Evolutionary conservation across 2,888 invertebrate species (phyloP).

Genomic region (Fragum whitleyi): DNA sequence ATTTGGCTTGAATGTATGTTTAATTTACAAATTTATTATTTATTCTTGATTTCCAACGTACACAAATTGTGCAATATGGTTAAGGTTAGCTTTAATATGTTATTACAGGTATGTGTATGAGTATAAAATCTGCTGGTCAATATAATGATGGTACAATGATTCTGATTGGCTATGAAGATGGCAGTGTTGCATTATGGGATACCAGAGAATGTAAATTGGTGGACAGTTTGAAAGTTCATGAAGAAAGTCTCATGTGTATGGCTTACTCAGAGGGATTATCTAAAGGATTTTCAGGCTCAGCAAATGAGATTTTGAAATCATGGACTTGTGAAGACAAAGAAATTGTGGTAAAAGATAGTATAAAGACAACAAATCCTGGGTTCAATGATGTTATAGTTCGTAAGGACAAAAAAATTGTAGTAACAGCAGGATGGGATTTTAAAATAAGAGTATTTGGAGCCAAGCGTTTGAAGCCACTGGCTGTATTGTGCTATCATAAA

Average conservation of each 20-base stretch:
- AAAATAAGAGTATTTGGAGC: constrained; percentile 75
- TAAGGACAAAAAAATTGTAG: constrained; percentile 78
- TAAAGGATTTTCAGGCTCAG: constrained; percentile 75
- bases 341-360: constrained; percentile 34
- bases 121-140: constrained; percentile 43
- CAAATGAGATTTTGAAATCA: constrained; percentile 60
- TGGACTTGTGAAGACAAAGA: constrained; percentile 63
- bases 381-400: constrained; percentile 73
- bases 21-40: too few species aligned
- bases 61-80: too few species aligned
- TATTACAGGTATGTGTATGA: constrained; percentile 78
- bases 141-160: constrained; percentile 52
- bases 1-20: too few species aligned
- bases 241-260: constrained; percentile 76
- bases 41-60: too few species aligned
- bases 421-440: constrained; percentile 81
- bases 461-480: constrained; percentile 78
- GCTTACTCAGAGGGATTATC: constrained; percentile 58
- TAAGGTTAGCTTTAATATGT: too few species aligned
- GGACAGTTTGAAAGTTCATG: constrained; percentile 57
- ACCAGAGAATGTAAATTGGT: constrained; percentile 56
- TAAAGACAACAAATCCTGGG: constrained; percentile 74
- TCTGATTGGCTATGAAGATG: constrained; percentile 77
- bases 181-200: constrained; percentile 76
- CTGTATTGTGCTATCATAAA: constrained; percentile 79